phyloP scores from a whole-genome alignment of 2,113 vertebrate genomes.

The Lophotis ruficrista region DNA sequence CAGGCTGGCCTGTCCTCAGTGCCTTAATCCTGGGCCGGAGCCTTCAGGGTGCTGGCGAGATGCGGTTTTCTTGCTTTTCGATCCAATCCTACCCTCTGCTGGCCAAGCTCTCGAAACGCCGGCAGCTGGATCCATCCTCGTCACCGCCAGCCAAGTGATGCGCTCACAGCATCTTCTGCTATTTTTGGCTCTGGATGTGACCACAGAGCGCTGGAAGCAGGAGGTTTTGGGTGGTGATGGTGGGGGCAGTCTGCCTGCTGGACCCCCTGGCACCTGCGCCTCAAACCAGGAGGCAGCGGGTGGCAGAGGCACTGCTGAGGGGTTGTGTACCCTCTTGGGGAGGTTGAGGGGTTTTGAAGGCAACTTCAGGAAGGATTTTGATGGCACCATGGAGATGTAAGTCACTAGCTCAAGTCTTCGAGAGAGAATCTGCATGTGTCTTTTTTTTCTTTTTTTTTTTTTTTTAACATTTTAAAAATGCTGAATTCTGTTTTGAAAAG shows the following conservation, averaged over 20 bases:
- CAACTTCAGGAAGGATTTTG: neutral
- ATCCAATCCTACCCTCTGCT: constrained; percentile 64
- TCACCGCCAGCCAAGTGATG: rapidly evolving
- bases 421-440: neutral
- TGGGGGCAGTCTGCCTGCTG: neutral
- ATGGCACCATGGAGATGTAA: neutral
- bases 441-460: rapidly evolving
- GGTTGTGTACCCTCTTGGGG: rapidly evolving
- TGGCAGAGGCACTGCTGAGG: neutral
- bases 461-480: neutral
- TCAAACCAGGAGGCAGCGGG: neutral
- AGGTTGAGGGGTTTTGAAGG: neutral
- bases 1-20: neutral
- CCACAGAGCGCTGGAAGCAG: rapidly evolving
- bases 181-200: neutral
- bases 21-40: neutral
- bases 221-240: neutral
- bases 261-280: neutral
- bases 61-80: neutral
- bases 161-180: neutral
- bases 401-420: neutral
- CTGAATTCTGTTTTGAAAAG: neutral
- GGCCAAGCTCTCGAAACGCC: neutral
- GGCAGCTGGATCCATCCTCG: neutral
- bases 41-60: rapidly evolving